Evolutionary conservation across 2,113 vertebrate species (phyloP).

Genomic region (Heloderma charlesbogerti): DNA sequence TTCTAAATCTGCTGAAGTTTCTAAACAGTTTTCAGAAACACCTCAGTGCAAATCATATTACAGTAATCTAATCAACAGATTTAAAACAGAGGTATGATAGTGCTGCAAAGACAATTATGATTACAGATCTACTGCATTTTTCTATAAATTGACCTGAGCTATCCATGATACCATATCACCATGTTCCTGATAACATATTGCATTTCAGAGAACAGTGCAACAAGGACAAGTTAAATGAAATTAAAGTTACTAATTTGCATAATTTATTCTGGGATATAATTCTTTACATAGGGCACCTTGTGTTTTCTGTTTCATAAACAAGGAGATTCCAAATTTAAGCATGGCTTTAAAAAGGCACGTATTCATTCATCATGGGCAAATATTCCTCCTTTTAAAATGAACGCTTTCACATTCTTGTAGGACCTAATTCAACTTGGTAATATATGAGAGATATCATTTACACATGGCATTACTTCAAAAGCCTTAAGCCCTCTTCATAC

Average conservation of each 20-base stretch:
- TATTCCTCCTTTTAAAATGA: conserved; percentile 25
- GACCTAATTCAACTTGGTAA: conserved; percentile 35
- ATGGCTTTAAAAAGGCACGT: not conserved
- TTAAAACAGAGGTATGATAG: not conserved
- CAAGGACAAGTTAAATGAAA: not conserved
- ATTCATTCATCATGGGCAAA: not conserved
- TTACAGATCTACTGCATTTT: not conserved
- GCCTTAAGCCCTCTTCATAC: conserved; percentile 50
- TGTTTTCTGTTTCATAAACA: not conserved
- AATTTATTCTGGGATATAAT: not conserved
- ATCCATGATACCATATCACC: not conserved
- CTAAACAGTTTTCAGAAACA: not conserved
- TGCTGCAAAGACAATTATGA: not conserved
- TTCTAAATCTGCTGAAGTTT: not conserved
- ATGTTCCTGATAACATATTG: not conserved
- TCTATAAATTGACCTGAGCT: not conserved
- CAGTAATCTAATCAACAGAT: not conserved
- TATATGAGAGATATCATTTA: conserved; percentile 35
- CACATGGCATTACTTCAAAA: conserved; percentile 47
- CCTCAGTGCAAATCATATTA: not conserved
- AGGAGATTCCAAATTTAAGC: not conserved
- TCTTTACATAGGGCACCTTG: not conserved
- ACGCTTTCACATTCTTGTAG: conserved; percentile 7
- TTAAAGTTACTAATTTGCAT: not conserved
- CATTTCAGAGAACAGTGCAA: not conserved